phyloP scores from a whole-genome alignment of 2,797 vertebrate genomes.

The Amblyraja radiata region DNA sequence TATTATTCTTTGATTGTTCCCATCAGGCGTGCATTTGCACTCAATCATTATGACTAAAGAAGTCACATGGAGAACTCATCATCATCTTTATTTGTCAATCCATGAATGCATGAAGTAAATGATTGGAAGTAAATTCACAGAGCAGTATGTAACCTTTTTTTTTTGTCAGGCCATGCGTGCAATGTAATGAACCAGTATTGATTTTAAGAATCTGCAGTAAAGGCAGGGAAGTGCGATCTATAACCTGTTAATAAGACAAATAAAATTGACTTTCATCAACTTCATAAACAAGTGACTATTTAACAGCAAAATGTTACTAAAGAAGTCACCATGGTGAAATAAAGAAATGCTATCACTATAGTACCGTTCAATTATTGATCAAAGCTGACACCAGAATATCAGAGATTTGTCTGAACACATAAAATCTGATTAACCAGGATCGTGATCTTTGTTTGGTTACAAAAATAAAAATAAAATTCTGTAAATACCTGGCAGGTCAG shows the following conservation, averaged over 20 bases:
- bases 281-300: not conserved
- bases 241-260: not conserved
- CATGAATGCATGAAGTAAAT: slow-evolving; percentile 34
- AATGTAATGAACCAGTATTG: slow-evolving; percentile 21
- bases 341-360: not conserved
- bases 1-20: slow-evolving; percentile 31
- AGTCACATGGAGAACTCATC: slow-evolving; percentile 24
- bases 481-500: too few species aligned
- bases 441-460: not conserved
- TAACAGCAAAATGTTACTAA: not conserved
- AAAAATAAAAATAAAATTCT: too few species aligned
- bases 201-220: slow-evolving; percentile 18
- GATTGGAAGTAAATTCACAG: slow-evolving; percentile 15
- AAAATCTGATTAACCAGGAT: not conserved
- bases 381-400: not conserved
- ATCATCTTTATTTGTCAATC: slow-evolving; percentile 10
- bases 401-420: not conserved
- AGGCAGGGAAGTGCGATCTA: not conserved
- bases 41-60: slow-evolving; percentile 7
- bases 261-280: not conserved
- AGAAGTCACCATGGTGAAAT: not conserved
- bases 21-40: not conserved
- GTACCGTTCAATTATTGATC: not conserved
- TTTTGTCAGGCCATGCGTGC: not conserved
- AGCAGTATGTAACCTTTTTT: not conserved